These are phyloP conservation scores for Meda fulgida DNA, from an alignment of 2,797 vertebrate genomes.

Conservation along the genomic window DNA sequence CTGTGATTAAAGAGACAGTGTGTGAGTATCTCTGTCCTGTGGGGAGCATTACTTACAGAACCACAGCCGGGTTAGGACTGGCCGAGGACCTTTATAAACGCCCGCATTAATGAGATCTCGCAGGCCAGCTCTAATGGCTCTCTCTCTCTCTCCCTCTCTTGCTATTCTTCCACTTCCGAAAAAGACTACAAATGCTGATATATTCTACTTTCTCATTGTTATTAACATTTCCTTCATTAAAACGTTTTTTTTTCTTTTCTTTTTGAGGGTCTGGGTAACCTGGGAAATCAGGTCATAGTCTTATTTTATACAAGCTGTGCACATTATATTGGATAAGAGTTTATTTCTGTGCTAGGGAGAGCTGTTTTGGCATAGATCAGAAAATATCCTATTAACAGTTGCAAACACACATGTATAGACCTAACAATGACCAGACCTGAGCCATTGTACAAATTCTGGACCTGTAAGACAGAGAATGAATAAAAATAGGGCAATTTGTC, in stretches of 20 bases:
- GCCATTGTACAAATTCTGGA: conserved; percentile 25
- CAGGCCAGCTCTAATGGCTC: conserved; percentile 21
- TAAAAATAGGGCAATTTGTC: conserved; percentile 24
- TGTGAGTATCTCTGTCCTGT: conserved; percentile 21
- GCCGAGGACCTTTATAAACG: conserved; percentile 40
- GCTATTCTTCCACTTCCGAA: not conserved
- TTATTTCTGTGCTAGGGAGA: not conserved
- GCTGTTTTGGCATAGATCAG: not conserved
- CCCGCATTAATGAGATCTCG: conserved; percentile 48
- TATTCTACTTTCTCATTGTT: not conserved
- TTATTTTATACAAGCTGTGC: conserved; percentile 12
- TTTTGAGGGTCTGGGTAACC: not conserved
- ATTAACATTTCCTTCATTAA: conserved; percentile 31
- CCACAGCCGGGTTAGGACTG: conserved; percentile 34
- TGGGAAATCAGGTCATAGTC: conserved; percentile 1
- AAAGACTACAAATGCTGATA: not conserved
- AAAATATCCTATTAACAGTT: not conserved
- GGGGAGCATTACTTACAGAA: conserved; percentile 42
- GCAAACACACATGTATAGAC: not conserved
- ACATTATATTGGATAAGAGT: not conserved
- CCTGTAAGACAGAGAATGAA: conserved; percentile 3
- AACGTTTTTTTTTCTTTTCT: not conserved
- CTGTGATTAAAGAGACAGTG: conserved; percentile 6
- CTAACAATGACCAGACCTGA: not conserved
- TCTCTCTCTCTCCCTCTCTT: conserved; percentile 10